A percentile compares a stretch with the other conserved stretches of the same genome.
Conservation (phyloP, 2,797 vertebrate species). For the Crenichthys baileyi region DNA sequence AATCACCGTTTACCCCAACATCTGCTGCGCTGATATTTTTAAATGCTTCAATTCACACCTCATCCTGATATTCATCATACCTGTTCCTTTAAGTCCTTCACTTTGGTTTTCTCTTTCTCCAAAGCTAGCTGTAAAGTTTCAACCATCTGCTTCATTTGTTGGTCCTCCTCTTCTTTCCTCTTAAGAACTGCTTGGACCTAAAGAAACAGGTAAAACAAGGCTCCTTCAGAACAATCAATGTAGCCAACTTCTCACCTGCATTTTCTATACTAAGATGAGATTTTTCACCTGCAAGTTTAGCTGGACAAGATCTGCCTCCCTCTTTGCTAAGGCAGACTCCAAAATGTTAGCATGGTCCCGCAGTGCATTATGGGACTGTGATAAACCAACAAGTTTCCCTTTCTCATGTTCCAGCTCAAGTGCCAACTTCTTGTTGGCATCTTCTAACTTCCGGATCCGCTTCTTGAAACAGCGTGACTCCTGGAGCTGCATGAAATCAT, state of each 20-base stretch:
- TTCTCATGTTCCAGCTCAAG: conserved; percentile 95
- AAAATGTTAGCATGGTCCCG: conserved; percentile 92
- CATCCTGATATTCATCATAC: conserved; percentile 63
- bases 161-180: conserved; percentile 96
- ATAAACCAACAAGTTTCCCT: conserved; percentile 90
- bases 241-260: neutral
- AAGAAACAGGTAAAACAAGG: neutral
- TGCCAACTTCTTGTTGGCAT: conserved; percentile 93
- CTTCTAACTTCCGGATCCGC: conserved; percentile 92
- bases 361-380: conserved; percentile 89
- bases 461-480: conserved; percentile 93
- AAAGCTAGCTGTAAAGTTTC: conserved; percentile 88
- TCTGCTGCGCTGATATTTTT: neutral
- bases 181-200: conserved; percentile 97
- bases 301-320: conserved; percentile 95
- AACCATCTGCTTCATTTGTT: conserved; percentile 92
- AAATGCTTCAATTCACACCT: neutral
- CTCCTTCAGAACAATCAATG: neutral
- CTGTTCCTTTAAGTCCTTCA: conserved; percentile 91
- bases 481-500: conserved; percentile 90
- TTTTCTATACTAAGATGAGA: neutral
- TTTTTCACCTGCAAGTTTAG: conserved; percentile 90
- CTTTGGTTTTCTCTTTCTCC: conserved; percentile 91
- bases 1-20: neutral
- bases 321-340: conserved; percentile 92